phyloP scores from a whole-genome alignment of 2,113 vertebrate genomes.

The Puffinus mauretanicus region DNA sequence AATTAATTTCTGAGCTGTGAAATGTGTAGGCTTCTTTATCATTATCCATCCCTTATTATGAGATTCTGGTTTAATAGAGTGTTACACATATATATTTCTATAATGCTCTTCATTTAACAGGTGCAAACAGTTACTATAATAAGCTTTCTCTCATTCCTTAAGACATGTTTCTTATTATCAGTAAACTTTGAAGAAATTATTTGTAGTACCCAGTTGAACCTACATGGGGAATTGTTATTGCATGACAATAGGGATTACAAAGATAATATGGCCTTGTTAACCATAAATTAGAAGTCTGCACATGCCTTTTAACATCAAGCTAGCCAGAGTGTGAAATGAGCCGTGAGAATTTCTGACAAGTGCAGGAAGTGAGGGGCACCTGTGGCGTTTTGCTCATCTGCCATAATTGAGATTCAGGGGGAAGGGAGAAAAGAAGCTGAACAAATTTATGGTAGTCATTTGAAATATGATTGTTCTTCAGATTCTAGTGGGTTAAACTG shows the following conservation, averaged over 20 bases:
- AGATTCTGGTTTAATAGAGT: conserved; percentile 11
- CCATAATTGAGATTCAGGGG: neutral
- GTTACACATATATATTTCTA: neutral
- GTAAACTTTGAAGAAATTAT: neutral
- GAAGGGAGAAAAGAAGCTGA: neutral
- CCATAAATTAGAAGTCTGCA: neutral
- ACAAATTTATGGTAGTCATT: neutral
- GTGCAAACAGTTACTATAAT: conserved; percentile 41
- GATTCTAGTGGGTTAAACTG: neutral
- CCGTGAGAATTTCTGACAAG: neutral
- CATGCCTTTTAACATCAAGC: neutral
- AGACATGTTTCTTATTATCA: neutral
- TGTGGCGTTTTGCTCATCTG: neutral
- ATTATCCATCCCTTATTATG: neutral
- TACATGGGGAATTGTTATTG: neutral
- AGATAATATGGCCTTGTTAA: neutral
- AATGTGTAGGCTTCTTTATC: neutral
- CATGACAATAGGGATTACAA: neutral
- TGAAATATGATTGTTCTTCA: neutral
- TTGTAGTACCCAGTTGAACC: neutral
- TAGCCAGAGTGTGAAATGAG: neutral
- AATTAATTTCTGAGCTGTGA: conserved; percentile 32
- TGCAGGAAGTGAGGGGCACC: neutral
- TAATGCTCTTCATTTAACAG: conserved; percentile 8
- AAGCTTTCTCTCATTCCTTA: neutral